phyloP scores from a whole-genome alignment of 2,113 vertebrate genomes.

The Penelope pileata region DNA sequence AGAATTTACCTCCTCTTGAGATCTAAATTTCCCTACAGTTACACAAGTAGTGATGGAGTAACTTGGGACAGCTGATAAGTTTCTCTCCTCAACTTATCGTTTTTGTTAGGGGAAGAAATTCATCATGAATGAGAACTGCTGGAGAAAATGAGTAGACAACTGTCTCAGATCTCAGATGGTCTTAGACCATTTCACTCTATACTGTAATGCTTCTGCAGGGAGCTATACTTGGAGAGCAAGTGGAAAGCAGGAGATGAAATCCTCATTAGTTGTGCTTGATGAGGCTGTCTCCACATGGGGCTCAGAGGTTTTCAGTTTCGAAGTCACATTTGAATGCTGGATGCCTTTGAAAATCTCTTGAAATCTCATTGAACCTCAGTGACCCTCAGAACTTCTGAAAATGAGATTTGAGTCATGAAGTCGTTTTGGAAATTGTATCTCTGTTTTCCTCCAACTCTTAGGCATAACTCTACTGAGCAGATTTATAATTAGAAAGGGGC shows the following conservation, averaged over 20 bases:
- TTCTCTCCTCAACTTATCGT: neutral
- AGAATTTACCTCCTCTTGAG: neutral
- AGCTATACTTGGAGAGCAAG: neutral
- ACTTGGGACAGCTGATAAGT: neutral
- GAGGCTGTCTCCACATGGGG: accelerated
- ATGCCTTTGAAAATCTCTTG: neutral
- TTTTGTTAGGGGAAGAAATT: neutral
- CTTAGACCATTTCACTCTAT: neutral
- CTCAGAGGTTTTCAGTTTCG: neutral
- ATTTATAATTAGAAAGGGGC: neutral
- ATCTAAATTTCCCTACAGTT: neutral
- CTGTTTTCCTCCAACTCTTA: neutral
- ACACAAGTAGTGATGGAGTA: neutral
- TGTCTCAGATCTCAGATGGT: neutral
- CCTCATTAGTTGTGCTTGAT: neutral
- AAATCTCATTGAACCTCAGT: neutral
- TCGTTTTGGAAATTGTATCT: neutral
- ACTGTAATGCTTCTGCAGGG: neutral
- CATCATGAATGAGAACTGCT: neutral
- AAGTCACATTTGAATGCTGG: neutral
- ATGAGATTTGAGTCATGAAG: neutral
- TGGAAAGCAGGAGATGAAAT: neutral
- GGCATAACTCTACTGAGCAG: neutral
- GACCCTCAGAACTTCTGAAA: neutral
- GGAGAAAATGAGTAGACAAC: neutral